phyloP scores from a whole-genome alignment of 2,113 vertebrate species.

The Siniperca chuatsi region DNA sequence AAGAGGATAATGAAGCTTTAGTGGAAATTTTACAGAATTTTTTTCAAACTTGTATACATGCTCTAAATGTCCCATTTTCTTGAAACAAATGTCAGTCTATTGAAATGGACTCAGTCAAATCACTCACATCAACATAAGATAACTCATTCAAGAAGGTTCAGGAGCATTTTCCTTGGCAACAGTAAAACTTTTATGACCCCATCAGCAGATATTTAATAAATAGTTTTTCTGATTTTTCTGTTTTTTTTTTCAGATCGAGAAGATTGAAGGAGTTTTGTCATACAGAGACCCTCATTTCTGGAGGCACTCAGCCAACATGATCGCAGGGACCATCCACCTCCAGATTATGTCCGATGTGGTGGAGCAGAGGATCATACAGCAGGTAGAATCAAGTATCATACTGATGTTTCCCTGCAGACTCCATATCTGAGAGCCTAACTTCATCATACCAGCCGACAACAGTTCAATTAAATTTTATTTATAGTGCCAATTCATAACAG shows the following conservation, averaged over 20 bases:
- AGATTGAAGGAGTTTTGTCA: constrained; percentile 96
- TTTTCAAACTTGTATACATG: not conserved
- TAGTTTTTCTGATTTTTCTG: not conserved
- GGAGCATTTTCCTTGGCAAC: not conserved
- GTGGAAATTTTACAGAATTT: too few species aligned
- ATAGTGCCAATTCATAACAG: too few species aligned
- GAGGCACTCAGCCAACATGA: constrained; percentile 94
- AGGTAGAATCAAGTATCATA: constrained; percentile 80
- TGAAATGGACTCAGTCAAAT: not conserved
- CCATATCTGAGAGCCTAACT: not conserved
- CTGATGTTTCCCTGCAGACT: not conserved
- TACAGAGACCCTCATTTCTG: constrained; percentile 98
- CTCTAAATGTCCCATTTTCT: not conserved
- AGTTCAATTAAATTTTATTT: not conserved
- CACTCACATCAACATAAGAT: not conserved
- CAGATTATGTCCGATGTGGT: constrained; percentile 94
- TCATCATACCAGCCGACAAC: not conserved
- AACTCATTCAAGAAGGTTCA: not conserved
- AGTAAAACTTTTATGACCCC: too few species aligned
- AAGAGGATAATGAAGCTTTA: too few species aligned
- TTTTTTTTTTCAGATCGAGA: constrained; percentile 88
- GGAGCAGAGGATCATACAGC: constrained; percentile 96
- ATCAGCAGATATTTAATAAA: not conserved
- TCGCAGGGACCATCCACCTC: constrained; percentile 98
- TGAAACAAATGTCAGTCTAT: not conserved